phyloP scores from a whole-genome alignment of 2,888 invertebrate genomes.

The Alentia gelatinosa region DNA sequence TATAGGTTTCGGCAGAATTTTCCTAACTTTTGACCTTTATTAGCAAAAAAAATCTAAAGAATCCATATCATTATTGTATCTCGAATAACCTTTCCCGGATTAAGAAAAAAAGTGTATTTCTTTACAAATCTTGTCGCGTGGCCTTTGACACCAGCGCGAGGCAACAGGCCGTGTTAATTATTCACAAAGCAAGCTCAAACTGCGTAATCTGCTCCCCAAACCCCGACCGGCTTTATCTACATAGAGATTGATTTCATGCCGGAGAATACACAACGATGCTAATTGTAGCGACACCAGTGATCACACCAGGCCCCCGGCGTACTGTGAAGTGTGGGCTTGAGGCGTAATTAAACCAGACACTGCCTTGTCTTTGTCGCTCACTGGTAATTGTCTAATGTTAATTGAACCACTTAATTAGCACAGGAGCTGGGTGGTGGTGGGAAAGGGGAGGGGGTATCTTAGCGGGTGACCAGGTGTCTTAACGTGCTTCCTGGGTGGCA shows the following conservation, averaged over 20 bases:
- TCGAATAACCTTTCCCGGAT: no score
- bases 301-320: background rate
- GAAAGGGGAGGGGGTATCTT: background rate
- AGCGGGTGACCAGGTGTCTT: no score
- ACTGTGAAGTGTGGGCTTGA: background rate
- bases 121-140: no score
- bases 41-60: no score
- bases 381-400: slow-evolving; percentile 16
- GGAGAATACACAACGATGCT: slow-evolving; percentile 4
- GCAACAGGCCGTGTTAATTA: background rate
- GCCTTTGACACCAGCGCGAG: background rate
- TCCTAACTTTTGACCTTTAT: no score
- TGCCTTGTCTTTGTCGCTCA: background rate
- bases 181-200: background rate
- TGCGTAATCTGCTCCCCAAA: background rate
- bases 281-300: background rate
- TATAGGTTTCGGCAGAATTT: no score
- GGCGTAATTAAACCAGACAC: slow-evolving; percentile 1
- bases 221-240: background rate
- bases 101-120: no score
- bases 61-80: no score
- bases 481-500: no score
- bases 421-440: background rate
- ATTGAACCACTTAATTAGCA: slow-evolving; percentile 10
- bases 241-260: slow-evolving; percentile 11